Percentiles rank a stretch among this genome's conserved stretches.
Evolutionary conservation across 2,113 vertebrate genomes (phyloP).

Genomic region (Oncorhynchus masou): DNA sequence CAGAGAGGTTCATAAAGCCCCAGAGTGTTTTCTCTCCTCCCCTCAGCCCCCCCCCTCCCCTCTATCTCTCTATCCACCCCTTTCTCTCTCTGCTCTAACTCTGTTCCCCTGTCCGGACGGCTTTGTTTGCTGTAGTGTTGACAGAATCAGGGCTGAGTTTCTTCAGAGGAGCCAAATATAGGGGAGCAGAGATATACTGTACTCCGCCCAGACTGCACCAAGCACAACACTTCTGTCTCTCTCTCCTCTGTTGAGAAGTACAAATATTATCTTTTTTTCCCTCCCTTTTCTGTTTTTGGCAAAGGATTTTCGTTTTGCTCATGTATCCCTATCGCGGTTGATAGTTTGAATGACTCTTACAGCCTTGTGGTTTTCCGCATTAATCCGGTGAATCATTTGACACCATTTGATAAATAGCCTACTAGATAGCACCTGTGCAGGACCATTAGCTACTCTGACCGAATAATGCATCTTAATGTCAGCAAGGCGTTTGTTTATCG

Average conservation of each 20-base stretch:
- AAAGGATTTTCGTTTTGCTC: neutral
- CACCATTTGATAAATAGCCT: neutral
- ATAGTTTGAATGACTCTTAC: neutral
- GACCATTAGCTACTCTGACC: neutral
- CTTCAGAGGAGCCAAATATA: constrained; percentile 46
- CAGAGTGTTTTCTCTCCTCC: neutral
- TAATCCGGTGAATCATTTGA: too few relatives aligned
- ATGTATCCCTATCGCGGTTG: neutral
- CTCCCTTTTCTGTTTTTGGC: neutral
- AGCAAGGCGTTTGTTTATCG: neutral
- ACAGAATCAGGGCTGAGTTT: constrained; percentile 56
- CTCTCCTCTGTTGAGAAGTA: neutral
- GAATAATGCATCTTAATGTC: neutral
- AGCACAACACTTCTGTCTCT: neutral
- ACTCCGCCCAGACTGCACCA: constrained; percentile 6
- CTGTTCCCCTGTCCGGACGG: constrained; percentile 12
- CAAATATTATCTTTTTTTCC: neutral
- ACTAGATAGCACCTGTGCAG: neutral
- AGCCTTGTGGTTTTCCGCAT: neutral
- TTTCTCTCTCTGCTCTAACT: constrained; percentile 9
- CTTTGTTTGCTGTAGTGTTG: constrained; percentile 42
- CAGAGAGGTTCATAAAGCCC: neutral
- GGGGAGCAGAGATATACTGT: constrained; percentile 4
- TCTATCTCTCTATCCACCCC: neutral
- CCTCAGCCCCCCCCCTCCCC: neutral